Base-by-base conservation (phyloP, 2,797 vertebrate genomes). In the Enteromius treurensis region DNA sequence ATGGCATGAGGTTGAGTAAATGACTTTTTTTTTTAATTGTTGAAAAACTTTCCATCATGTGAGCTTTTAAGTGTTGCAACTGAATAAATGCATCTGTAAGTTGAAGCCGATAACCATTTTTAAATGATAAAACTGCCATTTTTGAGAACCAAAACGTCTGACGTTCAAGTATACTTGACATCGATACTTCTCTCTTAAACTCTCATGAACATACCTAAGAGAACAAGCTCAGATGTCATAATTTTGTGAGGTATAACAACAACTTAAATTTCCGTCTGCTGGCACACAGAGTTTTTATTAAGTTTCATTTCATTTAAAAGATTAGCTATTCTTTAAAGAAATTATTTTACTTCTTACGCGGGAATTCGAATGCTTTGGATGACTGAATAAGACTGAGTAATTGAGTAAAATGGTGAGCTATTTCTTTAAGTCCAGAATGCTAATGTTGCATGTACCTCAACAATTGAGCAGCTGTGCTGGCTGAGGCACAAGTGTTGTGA, bases 401-500 rank as follows among this genome's bases (percentile, higher is more conserved):
- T 29, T 29, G 3, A 42, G 42, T 45, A 45, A 45, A 45, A 45
- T 10, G 42, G 23, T 74, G 19, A 21, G 21, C 29, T 7, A 74
- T n/a, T 74, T 71, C 1, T 23, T 45, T 53, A 21, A 51, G 70
- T 9, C 4, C 26, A 1, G 15, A 51, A 73, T 21, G 26, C 29
- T 32, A 13, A 19, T 32, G 45, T 49, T 10, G 26, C 26, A 21
- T 73, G 70, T 29, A 74, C 17, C 26, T 74, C 71, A 34, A 74
- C 71, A 74, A 40, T 19, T 55, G n/a, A 79, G 51, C 55, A 80
- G 71, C 74, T 58, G 64, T 14, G 65, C 62, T 53, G 71, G 29
- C 29, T 85, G 26, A 82, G 67, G 58, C 45, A 34, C 80, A 85
- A 49, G 67, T 88, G 83, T 83, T 80, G n/a, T 51, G 81, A 65